Conservation (phyloP, 2,888 invertebrate genomes). For the Himalopsyche kuldschensis region DNA sequence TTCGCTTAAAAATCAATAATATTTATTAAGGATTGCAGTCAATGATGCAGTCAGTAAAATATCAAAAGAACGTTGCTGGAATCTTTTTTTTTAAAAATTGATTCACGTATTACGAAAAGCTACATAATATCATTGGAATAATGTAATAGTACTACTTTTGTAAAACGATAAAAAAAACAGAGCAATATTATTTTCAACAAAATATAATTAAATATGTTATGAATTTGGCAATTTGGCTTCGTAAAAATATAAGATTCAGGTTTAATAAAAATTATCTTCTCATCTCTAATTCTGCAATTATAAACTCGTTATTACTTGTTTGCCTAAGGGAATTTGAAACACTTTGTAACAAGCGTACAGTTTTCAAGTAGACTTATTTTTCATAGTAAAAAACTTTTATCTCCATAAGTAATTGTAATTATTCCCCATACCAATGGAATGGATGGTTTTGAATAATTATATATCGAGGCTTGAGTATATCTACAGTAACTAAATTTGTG, state of each 20-base stretch:
- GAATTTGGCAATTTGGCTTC: not conserved
- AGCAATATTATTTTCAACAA: not conserved
- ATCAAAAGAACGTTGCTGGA: not conserved
- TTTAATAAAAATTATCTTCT: not conserved
- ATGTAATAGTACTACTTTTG: not conserved
- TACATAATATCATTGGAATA: not conserved
- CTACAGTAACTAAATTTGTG: too few species aligned
- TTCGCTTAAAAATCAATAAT: not conserved
- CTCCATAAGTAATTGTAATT: not conserved
- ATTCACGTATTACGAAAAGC: not conserved
- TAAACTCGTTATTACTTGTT: not conserved
- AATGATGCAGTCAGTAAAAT: not conserved
- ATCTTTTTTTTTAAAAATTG: not conserved
- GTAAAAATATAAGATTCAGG: not conserved
- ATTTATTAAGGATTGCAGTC: not conserved
- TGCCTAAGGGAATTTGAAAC: not conserved
- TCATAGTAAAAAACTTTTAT: not conserved
- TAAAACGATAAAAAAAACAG: not conserved
- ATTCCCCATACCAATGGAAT: not conserved
- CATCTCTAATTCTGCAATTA: not conserved
- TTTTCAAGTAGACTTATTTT: not conserved
- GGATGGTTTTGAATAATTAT: not conserved
- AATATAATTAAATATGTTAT: not conserved
- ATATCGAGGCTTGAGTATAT: too few species aligned
- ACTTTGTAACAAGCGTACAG: not conserved